phyloP scores from a whole-genome alignment of 2,888 invertebrate species.

The Ischnura elegans region DNA sequence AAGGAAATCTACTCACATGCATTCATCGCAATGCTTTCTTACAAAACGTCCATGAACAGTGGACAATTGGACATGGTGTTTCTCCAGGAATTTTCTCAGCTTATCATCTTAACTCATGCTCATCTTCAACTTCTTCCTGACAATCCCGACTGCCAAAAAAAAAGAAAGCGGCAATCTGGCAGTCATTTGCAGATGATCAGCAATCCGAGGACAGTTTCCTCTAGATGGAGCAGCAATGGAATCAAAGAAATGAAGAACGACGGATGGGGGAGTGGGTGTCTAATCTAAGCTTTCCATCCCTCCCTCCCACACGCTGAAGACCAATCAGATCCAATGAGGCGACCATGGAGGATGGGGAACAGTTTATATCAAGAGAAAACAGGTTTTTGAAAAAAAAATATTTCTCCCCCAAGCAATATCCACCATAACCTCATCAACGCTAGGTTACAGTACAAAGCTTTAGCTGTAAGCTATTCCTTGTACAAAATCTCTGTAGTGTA shows the following conservation, averaged over 20 bases:
- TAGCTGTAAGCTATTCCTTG: background rate
- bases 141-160: background rate
- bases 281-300: background rate
- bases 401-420: background rate
- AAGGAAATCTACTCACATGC: too few relatives aligned
- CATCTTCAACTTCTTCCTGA: background rate
- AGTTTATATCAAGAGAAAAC: background rate
- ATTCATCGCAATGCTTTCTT: too few relatives aligned
- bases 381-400: background rate
- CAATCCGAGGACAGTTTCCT: slow-evolving; percentile 20
- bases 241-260: background rate
- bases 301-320: background rate
- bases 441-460: background rate
- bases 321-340: background rate
- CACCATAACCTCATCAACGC: background rate
- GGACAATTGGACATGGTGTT: background rate
- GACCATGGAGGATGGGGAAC: background rate
- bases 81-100: background rate
- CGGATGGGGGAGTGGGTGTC: background rate
- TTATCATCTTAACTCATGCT: background rate
- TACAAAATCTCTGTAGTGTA: background rate
- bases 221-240: background rate
- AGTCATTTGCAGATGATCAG: background rate
- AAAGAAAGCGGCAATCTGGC: background rate
- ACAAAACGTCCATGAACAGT: too few relatives aligned